A percentile compares a stretch with the other conserved stretches of the same genome.
Conservation (phyloP, 2,113 vertebrate species). For the Barbus barbus region DNA sequence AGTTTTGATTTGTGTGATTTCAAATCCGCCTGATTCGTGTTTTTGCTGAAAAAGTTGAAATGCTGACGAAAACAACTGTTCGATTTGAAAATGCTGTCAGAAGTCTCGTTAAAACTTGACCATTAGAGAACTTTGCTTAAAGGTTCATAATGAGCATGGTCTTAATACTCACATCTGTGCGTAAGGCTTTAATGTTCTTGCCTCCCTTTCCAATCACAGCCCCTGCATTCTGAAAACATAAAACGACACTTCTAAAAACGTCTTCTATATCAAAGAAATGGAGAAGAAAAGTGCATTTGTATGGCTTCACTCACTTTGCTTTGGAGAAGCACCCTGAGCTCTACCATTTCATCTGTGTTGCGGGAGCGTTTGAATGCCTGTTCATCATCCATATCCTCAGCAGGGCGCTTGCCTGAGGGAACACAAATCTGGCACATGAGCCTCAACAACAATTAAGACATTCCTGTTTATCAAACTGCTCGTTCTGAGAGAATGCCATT, state of each 20-base stretch:
- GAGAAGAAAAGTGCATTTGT: background rate
- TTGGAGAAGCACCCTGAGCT: conserved; percentile 94
- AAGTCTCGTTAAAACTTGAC: conserved; percentile 31
- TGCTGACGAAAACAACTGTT: conserved; percentile 22
- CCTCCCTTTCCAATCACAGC: conserved; percentile 98
- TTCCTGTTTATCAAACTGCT: conserved; percentile 1
- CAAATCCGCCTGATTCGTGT: conserved; percentile 19
- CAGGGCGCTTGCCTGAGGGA: conserved; percentile 90
- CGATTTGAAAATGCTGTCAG: conserved; percentile 37
- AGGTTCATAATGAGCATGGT: conserved; percentile 9
- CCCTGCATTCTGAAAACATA: conserved; percentile 86
- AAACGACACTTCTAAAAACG: background rate
- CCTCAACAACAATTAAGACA: conserved; percentile 1
- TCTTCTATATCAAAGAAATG: too few species aligned
- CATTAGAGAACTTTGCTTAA: conserved; percentile 17
- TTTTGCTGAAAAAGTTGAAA: conserved; percentile 38
- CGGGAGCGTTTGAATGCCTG: conserved; percentile 96
- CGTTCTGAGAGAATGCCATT: background rate
- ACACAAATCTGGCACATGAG: conserved; percentile 20
- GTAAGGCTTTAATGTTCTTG: conserved; percentile 98
- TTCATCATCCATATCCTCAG: conserved; percentile 97
- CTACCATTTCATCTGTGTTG: conserved; percentile 96
- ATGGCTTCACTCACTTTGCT: conserved; percentile 85
- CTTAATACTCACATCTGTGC: conserved; percentile 94
- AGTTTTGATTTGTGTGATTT: conserved; percentile 3